These are phyloP conservation scores for Palythoa grandiflora DNA, from an alignment of 92 coral and sea anemone genomes.

Conservation along the genomic window DNA sequence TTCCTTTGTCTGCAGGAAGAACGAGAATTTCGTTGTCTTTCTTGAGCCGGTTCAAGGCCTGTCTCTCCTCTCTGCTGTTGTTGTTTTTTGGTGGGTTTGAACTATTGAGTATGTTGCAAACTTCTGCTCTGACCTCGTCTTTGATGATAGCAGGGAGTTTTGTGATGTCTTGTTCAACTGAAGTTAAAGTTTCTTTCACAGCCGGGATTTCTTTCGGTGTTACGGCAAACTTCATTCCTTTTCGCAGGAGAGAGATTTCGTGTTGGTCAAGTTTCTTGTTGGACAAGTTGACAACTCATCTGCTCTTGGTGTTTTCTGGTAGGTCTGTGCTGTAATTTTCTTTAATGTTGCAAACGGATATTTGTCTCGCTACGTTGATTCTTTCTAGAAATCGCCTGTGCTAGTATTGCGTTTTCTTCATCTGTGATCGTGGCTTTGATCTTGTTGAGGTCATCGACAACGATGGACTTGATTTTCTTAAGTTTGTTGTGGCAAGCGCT, in stretches of 20 bases:
- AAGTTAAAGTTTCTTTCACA: neutral
- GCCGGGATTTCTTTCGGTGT: neutral
- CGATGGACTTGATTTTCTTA: neutral
- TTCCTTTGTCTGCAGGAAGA: slow-evolving; percentile 47
- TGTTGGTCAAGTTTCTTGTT: slow-evolving; percentile 1
- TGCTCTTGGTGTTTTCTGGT: slow-evolving; percentile 5
- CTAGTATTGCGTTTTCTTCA: neutral
- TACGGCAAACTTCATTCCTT: neutral
- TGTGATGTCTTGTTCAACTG: neutral
- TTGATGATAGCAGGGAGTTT: neutral
- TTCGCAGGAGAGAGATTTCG: neutral
- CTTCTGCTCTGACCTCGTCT: neutral
- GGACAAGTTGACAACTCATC: neutral
- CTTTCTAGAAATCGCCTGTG: neutral
- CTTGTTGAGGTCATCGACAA: neutral
- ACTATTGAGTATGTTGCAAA: neutral
- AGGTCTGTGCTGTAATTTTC: neutral
- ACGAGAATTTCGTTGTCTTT: slow-evolving; percentile 28
- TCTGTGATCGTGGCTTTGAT: neutral
- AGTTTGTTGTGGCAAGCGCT: neutral
- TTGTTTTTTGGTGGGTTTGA: slow-evolving; percentile 34
- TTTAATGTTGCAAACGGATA: neutral
- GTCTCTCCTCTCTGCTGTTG: slow-evolving; percentile 13
- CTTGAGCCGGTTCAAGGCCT: slow-evolving; percentile 25
- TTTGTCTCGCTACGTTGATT: neutral